These are phyloP conservation scores for Chaetodon auriga DNA, from an alignment of 2,113 vertebrate species.

Conservation along the genomic window DNA sequence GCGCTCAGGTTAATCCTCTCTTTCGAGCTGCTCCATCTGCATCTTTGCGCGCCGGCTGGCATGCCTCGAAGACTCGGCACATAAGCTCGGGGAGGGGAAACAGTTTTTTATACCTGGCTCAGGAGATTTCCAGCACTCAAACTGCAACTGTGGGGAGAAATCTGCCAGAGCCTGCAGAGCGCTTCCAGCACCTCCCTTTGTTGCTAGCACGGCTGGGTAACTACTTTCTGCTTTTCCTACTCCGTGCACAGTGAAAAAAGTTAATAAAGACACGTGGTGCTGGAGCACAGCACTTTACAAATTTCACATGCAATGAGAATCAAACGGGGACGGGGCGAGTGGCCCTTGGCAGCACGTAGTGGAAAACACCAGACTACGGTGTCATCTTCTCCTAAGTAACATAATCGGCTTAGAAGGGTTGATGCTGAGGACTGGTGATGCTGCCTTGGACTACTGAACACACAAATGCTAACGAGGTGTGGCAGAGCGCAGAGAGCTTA, in stretches of 20 bases:
- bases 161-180: constrained; percentile 28
- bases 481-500: constrained; percentile 17
- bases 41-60: constrained; percentile 48
- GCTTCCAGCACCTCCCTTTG: constrained; percentile 23
- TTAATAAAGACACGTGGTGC: background rate
- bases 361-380: constrained; percentile 72
- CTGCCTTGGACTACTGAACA: constrained; percentile 21
- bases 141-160: constrained; percentile 34
- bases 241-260: background rate
- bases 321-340: constrained; percentile 10
- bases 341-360: constrained; percentile 58
- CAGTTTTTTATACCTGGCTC: constrained; percentile 35
- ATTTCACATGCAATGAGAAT: constrained; percentile 32
- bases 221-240: background rate
- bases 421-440: constrained; percentile 62
- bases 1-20: constrained; percentile 72
- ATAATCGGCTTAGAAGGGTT: constrained; percentile 77
- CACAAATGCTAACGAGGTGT: constrained; percentile 40
- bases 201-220: background rate
- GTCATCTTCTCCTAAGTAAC: constrained; percentile 77
- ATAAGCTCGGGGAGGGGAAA: background rate
- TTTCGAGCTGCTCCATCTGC: constrained; percentile 65
- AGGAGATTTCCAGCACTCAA: constrained; percentile 41
- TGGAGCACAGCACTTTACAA: background rate
- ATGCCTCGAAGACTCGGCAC: constrained; percentile 31